Conservation (phyloP, 2,113 vertebrate species). For the Dipodomys merriami region DNA sequence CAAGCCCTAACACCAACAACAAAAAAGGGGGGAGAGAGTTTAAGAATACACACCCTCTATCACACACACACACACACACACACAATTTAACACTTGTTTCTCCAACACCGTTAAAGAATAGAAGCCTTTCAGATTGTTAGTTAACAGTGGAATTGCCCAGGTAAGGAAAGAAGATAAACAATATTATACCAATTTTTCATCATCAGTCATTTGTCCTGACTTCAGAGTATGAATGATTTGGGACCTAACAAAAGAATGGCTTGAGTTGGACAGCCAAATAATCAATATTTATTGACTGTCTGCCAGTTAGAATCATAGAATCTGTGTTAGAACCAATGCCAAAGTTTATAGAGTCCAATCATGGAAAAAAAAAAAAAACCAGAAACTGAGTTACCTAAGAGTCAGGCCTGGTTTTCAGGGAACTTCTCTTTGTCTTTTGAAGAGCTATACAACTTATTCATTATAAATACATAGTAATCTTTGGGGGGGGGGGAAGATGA, state of each 20-base stretch:
- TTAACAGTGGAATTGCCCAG: neutral
- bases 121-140: neutral
- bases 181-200: neutral
- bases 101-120: neutral
- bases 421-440: neutral
- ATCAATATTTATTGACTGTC: slow-evolving; percentile 52
- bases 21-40: too few species aligned
- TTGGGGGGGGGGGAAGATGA: neutral
- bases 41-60: neutral
- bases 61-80: neutral
- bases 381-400: neutral
- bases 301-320: neutral
- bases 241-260: slow-evolving; percentile 1
- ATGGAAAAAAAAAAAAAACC: neutral
- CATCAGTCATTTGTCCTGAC: neutral
- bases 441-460: neutral
- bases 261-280: neutral
- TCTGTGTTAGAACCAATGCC: slow-evolving; percentile 7
- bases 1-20: too few species aligned
- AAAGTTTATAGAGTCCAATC: neutral
- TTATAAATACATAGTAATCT: neutral
- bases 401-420: neutral
- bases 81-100: neutral
- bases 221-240: slow-evolving; percentile 32
- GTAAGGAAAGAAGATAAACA: neutral